phyloP scores from a whole-genome alignment of 2,888 invertebrate genomes.

The Stenchaetothrips biformis region DNA sequence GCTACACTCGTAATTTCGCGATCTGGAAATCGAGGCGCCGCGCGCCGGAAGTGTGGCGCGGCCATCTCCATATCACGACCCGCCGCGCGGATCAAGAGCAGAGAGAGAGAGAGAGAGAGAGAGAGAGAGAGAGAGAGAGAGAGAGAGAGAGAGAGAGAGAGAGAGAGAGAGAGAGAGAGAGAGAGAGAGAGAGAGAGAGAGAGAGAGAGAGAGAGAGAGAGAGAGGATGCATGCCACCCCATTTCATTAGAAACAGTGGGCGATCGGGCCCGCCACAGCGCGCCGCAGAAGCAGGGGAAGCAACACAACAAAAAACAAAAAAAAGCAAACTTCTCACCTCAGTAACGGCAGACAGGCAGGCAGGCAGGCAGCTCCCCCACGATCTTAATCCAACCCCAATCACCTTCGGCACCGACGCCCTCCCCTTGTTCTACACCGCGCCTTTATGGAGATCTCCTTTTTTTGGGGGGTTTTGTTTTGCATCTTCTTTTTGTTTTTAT shows the following conservation, averaged over 20 bases:
- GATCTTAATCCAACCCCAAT: constrained; percentile 23
- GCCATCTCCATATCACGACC: not conserved
- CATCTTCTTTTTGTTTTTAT: not conserved
- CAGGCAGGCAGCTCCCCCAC: not conserved
- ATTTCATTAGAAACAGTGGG: constrained; percentile 20
- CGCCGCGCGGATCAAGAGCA: not conserved
- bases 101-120: not conserved
- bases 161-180: not conserved
- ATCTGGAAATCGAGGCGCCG: constrained; percentile 9
- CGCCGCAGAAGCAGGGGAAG: not conserved
- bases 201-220: not conserved
- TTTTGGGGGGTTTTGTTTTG: not conserved
- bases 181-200: no score
- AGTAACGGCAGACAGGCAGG: not conserved
- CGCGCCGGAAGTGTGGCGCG: not conserved
- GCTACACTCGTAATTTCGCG: constrained; percentile 12
- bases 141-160: no score
- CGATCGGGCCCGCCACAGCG: not conserved
- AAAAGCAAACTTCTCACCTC: not conserved
- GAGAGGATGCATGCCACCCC: not conserved
- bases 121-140: no score
- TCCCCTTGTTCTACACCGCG: constrained; percentile 9
- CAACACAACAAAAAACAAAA: not conserved
- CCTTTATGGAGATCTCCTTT: not conserved
- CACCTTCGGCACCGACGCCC: constrained; percentile 12